Percentiles rank a stretch among this genome's conserved stretches.
phyloP scores from a whole-genome alignment of 92 coral and sea anemone species.

The Pocillopora grandis region DNA sequence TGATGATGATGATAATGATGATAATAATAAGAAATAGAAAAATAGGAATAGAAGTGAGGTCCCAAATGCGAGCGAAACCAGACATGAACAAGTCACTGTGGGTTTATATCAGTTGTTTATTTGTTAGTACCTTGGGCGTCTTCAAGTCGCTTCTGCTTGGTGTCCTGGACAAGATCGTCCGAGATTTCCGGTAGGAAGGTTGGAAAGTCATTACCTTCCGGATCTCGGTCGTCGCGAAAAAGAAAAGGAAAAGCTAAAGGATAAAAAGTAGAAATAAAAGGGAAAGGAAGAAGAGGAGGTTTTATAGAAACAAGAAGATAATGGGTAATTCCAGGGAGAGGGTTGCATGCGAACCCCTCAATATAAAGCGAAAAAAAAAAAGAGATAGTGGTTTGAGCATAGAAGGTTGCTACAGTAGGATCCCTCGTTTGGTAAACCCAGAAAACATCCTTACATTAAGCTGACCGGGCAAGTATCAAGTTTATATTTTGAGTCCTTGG shows the following conservation, averaged over 20 bases:
- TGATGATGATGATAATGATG: too few relatives aligned
- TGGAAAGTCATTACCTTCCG: conserved; percentile 11
- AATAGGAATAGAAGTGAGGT: too few relatives aligned
- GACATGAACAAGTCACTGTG: neutral
- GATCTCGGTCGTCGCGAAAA: conserved; percentile 20
- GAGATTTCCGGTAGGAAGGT: neutral
- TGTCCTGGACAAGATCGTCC: conserved; percentile 2
- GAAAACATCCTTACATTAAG: too few relatives aligned
- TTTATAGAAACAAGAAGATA: neutral
- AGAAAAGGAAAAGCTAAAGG: conserved; percentile 24
- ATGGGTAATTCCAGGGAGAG: neutral
- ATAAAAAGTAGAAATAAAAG: neutral
- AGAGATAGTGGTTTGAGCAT: too few relatives aligned
- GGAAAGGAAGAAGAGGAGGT: neutral
- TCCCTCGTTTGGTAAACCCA: too few relatives aligned
- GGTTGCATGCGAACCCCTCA: neutral
- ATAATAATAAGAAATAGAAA: too few relatives aligned
- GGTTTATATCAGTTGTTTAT: neutral
- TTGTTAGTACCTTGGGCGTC: conserved; percentile 31
- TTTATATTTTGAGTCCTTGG: too few relatives aligned
- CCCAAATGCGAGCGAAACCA: neutral
- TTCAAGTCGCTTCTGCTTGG: conserved; percentile 23
- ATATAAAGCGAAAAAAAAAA: too few relatives aligned
- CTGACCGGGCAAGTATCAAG: too few relatives aligned
- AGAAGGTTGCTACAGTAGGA: too few relatives aligned